Evolutionary conservation across 2,113 vertebrate genomes (phyloP).

Genomic region (Oncorhynchus keta): DNA sequence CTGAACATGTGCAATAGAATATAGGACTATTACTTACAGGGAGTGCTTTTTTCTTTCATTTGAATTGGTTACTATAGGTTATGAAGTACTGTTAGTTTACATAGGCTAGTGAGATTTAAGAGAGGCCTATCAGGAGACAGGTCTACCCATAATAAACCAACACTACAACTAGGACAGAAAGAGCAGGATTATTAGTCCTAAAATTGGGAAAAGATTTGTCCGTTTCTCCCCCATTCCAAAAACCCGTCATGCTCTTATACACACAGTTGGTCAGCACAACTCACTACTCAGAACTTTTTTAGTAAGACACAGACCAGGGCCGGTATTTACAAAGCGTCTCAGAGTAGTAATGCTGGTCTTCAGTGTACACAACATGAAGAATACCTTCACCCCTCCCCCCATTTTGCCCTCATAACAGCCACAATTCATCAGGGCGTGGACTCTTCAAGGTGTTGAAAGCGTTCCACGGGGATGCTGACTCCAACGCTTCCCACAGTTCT

Average conservation of each 20-base stretch:
- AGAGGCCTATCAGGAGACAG: neutral
- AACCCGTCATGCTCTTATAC: neutral
- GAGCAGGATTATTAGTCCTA: neutral
- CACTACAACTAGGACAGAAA: neutral
- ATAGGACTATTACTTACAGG: too few species aligned
- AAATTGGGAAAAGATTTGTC: conserved; percentile 10
- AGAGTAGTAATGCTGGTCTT: too few species aligned
- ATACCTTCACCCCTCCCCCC: too few species aligned
- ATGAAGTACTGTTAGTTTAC: neutral
- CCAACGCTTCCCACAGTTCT: too few species aligned
- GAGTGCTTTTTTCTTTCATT: too few species aligned
- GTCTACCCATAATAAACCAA: neutral
- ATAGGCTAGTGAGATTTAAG: neutral
- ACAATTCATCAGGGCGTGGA: too few species aligned
- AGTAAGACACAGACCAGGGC: conserved; percentile 35
- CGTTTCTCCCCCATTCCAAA: conserved; percentile 9
- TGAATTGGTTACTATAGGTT: neutral
- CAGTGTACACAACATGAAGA: too few species aligned
- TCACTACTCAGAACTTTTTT: conserved; percentile 30
- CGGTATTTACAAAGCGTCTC: too few species aligned
- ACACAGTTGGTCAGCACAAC: conserved; percentile 31
- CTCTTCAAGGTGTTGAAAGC: too few species aligned
- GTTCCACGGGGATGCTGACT: too few species aligned
- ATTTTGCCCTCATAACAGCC: too few species aligned
- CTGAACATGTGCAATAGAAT: neutral